phyloP scores from a whole-genome alignment of 2,797 vertebrate genomes.

The Oryzias sinensis region DNA sequence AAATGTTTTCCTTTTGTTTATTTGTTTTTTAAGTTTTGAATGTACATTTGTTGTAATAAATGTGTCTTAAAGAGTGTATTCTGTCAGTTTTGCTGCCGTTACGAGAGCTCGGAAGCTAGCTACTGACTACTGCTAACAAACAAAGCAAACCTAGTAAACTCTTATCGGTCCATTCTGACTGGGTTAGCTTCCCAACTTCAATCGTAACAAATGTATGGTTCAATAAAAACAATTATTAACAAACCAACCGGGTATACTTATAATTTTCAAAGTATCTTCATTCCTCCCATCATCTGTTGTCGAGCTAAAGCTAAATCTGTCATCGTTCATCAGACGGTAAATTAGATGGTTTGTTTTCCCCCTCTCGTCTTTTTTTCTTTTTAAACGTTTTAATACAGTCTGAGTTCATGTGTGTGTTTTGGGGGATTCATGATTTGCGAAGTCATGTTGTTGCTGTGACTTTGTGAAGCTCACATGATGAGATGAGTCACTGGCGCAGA shows the following conservation, averaged over 20 bases:
- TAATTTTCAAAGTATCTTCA: not conserved
- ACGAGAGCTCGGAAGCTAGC: conserved; percentile 37
- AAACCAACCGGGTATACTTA: fast-evolving
- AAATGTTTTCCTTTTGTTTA: fast-evolving
- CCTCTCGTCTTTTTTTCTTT: too few species aligned
- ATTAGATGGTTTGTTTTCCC: too few species aligned
- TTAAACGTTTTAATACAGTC: not conserved
- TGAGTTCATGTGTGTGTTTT: conserved; percentile 7
- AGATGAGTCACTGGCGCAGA: conserved; percentile 45
- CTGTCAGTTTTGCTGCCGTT: conserved; percentile 4
- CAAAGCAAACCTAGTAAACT: too few species aligned
- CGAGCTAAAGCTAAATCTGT: conserved; percentile 40
- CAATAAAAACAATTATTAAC: not conserved
- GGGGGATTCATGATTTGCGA: conserved; percentile 17
- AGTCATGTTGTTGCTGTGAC: conserved; percentile 10
- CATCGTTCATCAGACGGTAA: not conserved
- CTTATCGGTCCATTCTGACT: too few species aligned
- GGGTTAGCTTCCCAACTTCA: fast-evolving
- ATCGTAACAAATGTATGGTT: fast-evolving
- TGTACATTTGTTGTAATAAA: too few species aligned
- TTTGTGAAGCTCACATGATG: conserved; percentile 59
- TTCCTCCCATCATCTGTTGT: conserved; percentile 10
- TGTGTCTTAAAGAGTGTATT: conserved; percentile 9
- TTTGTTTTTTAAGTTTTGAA: fast-evolving
- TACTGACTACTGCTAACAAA: not conserved